A percentile compares a stretch with the other conserved stretches of the same genome.
phyloP scores from a whole-genome alignment of 2,888 invertebrate species.

The Opisthograptis luteolata region DNA sequence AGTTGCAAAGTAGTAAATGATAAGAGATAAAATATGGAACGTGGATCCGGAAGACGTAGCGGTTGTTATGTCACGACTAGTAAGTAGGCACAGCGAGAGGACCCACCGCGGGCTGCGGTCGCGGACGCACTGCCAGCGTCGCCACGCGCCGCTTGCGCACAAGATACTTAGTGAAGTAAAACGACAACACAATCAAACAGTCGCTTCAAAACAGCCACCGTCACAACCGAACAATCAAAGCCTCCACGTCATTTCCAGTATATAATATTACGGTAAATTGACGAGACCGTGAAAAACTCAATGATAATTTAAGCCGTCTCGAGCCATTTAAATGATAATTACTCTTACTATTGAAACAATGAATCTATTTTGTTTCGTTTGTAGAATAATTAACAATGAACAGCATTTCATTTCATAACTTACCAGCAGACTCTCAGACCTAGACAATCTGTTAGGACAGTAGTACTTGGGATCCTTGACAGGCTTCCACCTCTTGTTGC shows the following conservation, averaged over 20 bases:
- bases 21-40: conserved; percentile 18
- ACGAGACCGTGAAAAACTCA: conserved; percentile 10
- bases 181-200: conserved; percentile 56
- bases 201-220: conserved; percentile 57
- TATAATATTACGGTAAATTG: conserved; percentile 10
- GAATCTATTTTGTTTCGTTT: conserved; percentile 6
- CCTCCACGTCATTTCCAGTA: conserved; percentile 48
- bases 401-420: conserved; percentile 33
- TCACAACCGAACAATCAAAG: conserved; percentile 59
- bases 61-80: conserved; percentile 32
- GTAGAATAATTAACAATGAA: not conserved
- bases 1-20: not conserved
- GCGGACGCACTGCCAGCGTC: conserved; percentile 67
- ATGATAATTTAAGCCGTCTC: conserved; percentile 5
- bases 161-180: conserved; percentile 59
- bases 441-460: conserved; percentile 35
- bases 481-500: conserved; percentile 51
- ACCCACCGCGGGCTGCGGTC: conserved; percentile 67
- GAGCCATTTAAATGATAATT: conserved; percentile 8
- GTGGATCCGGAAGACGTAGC: conserved; percentile 28
- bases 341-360: no score
- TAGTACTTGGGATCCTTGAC: conserved; percentile 36
- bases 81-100: conserved; percentile 46
- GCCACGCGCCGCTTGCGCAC: conserved; percentile 57
- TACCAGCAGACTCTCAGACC: conserved; percentile 55